Conservation (phyloP, 2,113 vertebrate genomes). For the Channa argus region DNA sequence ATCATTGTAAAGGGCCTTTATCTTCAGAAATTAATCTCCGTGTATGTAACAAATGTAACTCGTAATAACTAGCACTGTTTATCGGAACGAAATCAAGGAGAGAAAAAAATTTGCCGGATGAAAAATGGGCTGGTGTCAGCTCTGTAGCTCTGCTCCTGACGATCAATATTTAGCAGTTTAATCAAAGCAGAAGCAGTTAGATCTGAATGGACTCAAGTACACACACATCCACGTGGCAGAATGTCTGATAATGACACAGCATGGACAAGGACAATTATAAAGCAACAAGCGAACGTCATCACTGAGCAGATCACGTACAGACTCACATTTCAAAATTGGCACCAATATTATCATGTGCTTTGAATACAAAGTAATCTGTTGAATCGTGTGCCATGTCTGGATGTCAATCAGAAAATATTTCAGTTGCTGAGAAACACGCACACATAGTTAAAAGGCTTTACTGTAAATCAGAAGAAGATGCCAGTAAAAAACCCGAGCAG, state of each 20-base stretch:
- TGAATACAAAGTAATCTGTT: slow-evolving; percentile 40
- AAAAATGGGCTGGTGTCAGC: slow-evolving; percentile 32
- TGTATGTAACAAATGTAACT: background rate
- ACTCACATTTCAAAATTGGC: slow-evolving; percentile 6
- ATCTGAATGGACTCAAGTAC: slow-evolving; percentile 30
- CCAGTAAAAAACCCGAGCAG: background rate
- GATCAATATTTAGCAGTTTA: slow-evolving; percentile 64
- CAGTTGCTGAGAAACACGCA: background rate
- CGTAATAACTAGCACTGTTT: background rate
- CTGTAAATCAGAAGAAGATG: slow-evolving; percentile 28
- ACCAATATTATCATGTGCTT: slow-evolving; percentile 32
- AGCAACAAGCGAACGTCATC: slow-evolving; percentile 38
- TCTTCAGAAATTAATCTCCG: background rate
- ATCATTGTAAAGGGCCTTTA: background rate
- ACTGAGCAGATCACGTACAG: slow-evolving; percentile 5
- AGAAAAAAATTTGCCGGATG: no score
- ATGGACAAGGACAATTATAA: slow-evolving; percentile 55
- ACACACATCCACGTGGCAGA: slow-evolving; percentile 13
- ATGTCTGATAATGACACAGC: slow-evolving; percentile 55
- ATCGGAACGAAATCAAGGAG: background rate
- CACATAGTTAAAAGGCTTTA: background rate
- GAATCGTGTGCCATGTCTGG: slow-evolving; percentile 4
- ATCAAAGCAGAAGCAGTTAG: slow-evolving; percentile 58
- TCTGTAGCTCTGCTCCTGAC: slow-evolving; percentile 33
- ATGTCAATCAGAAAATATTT: slow-evolving; percentile 1